Evolutionary conservation across 2,113 vertebrate species (phyloP).

Genomic region (Setophaga kirtlandii): DNA sequence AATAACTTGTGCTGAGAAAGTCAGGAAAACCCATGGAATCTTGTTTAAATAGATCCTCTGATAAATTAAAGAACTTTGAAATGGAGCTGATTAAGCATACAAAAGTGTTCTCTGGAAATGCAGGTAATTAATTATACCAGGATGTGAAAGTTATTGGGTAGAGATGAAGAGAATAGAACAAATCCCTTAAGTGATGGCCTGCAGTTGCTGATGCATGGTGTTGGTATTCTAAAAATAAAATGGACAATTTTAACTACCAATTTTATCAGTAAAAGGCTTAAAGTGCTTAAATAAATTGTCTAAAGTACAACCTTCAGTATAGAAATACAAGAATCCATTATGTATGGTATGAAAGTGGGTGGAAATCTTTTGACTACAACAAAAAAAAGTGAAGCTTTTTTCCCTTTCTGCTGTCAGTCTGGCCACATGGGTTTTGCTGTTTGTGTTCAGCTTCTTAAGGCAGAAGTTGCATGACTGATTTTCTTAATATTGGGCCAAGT

Average conservation of each 20-base stretch:
- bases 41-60: neutral
- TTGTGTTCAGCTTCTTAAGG: neutral
- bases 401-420: neutral
- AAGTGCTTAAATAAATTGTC: constrained; percentile 36
- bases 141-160: neutral
- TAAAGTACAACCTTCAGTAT: neutral
- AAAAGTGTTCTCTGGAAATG: neutral
- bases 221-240: constrained; percentile 26
- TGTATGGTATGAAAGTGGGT: neutral
- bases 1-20: neutral
- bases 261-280: constrained; percentile 27
- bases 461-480: neutral
- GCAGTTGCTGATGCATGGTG: neutral
- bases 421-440: neutral
- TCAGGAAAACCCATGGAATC: neutral
- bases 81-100: neutral
- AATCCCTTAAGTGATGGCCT: neutral
- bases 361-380: neutral
- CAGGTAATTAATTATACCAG: neutral
- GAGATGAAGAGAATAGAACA: neutral
- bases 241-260: neutral
- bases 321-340: neutral
- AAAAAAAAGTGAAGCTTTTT: neutral
- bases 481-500: neutral
- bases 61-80: neutral